These are phyloP conservation scores for Drosophila kuntzei DNA, from an alignment of 2,888 invertebrate species.

Conservation along the genomic window DNA sequence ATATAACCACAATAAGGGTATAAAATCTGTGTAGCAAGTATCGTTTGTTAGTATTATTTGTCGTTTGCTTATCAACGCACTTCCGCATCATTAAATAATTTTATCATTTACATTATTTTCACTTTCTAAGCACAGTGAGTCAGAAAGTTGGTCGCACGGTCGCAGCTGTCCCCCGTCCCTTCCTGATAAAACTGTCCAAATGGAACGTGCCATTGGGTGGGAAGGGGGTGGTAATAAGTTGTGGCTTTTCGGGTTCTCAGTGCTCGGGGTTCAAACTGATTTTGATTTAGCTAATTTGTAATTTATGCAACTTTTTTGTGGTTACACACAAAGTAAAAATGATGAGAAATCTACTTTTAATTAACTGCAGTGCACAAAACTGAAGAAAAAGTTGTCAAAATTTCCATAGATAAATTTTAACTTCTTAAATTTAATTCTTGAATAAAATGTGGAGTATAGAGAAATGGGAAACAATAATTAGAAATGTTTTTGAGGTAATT, in stretches of 20 bases:
- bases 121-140: slow-evolving; percentile 74
- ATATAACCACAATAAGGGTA: slow-evolving; percentile 39
- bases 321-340: slow-evolving; percentile 28
- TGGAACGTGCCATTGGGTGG: not conserved
- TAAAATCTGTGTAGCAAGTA: slow-evolving; percentile 9
- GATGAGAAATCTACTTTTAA: slow-evolving; percentile 65
- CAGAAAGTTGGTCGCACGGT: slow-evolving; percentile 53
- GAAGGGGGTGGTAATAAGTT: slow-evolving; percentile 19
- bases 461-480: not conserved
- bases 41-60: slow-evolving; percentile 65
- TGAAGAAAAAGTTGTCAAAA: slow-evolving; percentile 17
- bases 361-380: slow-evolving; percentile 57
- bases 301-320: slow-evolving; percentile 68
- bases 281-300: slow-evolving; percentile 76
- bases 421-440: slow-evolving; percentile 19
- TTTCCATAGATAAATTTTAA: slow-evolving; percentile 5
- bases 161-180: slow-evolving; percentile 22
- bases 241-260: slow-evolving; percentile 23
- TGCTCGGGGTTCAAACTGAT: slow-evolving; percentile 22
- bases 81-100: slow-evolving; percentile 84
- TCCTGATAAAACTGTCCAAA: slow-evolving; percentile 16
- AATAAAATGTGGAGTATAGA: slow-evolving; percentile 4
- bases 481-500: not conserved
- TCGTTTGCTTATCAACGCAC: slow-evolving; percentile 81
- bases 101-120: slow-evolving; percentile 83